Evolutionary conservation across 1,140 invertebrate species (phyloP), one percentile per base, ranked within the genome.

Genomic region (Drosophila insularis): DNA sequence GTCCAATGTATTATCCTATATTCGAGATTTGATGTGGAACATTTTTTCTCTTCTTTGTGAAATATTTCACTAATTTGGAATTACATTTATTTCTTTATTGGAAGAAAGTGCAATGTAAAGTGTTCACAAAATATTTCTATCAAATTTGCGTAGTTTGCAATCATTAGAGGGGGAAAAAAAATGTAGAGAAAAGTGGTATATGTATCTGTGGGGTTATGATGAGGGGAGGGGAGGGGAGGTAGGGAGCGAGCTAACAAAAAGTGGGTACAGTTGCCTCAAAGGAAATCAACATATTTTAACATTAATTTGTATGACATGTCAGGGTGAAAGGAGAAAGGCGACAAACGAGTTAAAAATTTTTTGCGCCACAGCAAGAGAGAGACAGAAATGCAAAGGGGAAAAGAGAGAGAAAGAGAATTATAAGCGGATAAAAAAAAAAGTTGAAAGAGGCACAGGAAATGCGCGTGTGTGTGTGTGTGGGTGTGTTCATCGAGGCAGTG

Each of bases 281-380:
- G 75, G 71, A 76, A 86, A 86, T 86, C 78, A 79, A 76, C 75
- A 87, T 86, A 81, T 86, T 86, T 87, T 81, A 76, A 60, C 75
- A 79, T 86, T 87, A 79, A 81, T 82, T 81, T 87, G 71, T 46
- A 70, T 68, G 75, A 68, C 46, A 27, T 55, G 40, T 65, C 17
- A 17, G 17, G 43, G 32, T 31, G 11, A 32, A 13, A 46, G 31
- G 21, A 8, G 14, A 13, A 14, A 31, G 1, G 50, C 32, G 63
- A 62, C 35, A 70, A 78, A 70, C 68, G 70, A 85, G 81, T 75
- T 78, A 66, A 81, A 77, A 86, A 77, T 39, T 62, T 62, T 27
- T 68, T 71, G 71, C 71, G 70, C 43, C 43, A 50, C 17, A 60
- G 56, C 46, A 66, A n/a, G 10, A 53, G 13, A 32, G 54, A 60